These are phyloP conservation scores for Oostethus manadensis DNA, from an alignment of 2,113 vertebrate genomes.

Conservation along the genomic window DNA sequence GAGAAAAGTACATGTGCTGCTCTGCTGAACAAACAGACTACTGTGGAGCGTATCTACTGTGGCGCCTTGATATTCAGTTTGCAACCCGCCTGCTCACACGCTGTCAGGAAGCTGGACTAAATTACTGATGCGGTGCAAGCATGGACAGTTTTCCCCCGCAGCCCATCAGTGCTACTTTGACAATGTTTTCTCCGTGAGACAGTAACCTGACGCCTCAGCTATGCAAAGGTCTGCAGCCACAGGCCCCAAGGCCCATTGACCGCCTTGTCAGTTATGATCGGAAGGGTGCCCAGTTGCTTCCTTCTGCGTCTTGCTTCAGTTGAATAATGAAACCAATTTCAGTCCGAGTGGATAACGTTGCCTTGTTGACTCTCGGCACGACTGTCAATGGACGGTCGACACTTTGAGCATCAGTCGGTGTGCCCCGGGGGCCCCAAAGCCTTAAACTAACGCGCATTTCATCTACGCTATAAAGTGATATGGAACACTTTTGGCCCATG, in stretches of 20 bases:
- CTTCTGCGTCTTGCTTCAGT: conserved; percentile 46
- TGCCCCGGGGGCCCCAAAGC: conserved; percentile 40
- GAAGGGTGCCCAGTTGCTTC: conserved; percentile 56
- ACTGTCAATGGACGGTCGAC: conserved; percentile 63
- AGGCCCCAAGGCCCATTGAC: conserved; percentile 50
- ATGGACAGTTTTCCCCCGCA: conserved; percentile 32
- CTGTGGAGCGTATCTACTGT: conserved; percentile 30
- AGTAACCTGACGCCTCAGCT: conserved; percentile 43
- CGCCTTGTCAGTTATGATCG: conserved; percentile 63
- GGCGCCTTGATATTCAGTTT: conserved; percentile 40
- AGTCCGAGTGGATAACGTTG: conserved; percentile 63
- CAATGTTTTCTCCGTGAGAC: conserved; percentile 31
- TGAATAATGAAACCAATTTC: conserved; percentile 67
- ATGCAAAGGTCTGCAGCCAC: conserved; percentile 45
- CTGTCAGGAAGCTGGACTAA: conserved; percentile 34
- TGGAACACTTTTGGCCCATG: no score
- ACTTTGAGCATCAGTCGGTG: conserved; percentile 51
- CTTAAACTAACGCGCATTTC: conserved; percentile 7
- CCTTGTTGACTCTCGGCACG: conserved; percentile 54
- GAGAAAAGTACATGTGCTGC: not conserved
- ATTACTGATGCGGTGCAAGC: conserved; percentile 42
- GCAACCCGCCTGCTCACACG: conserved; percentile 19
- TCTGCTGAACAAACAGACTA: conserved; percentile 31
- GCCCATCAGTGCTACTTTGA: conserved; percentile 46
- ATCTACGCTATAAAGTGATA: not conserved